phyloP scores from a whole-genome alignment of 2,888 invertebrate species.

The Cephonodes hylas region DNA sequence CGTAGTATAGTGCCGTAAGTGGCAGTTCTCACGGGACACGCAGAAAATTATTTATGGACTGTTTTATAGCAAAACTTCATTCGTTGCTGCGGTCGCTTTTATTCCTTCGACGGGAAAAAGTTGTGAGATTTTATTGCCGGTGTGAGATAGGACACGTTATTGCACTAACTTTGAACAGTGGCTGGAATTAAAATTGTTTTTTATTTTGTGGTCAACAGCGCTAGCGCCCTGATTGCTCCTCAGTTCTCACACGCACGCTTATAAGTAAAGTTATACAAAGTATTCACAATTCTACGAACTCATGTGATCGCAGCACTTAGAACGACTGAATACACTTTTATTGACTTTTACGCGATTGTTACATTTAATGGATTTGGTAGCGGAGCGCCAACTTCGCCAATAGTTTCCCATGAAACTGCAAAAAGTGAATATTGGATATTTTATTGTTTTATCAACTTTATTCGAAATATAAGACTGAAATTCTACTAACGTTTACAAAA shows the following conservation, averaged over 20 bases:
- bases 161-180: conserved; percentile 71
- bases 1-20: conserved; percentile 45
- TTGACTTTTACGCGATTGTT: conserved; percentile 20
- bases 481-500: not conserved
- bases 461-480: not conserved
- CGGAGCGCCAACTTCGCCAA: conserved; percentile 13
- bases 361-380: conserved; percentile 22
- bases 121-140: conserved; percentile 77
- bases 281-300: conserved; percentile 22
- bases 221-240: conserved; percentile 32
- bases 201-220: conserved; percentile 63
- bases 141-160: conserved; percentile 79
- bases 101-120: conserved; percentile 77
- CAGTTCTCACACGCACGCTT: not conserved
- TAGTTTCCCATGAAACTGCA: conserved; percentile 1
- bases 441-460: not conserved
- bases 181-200: conserved; percentile 66
- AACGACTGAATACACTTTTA: conserved; percentile 23
- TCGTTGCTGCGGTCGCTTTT: conserved; percentile 78
- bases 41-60: conserved; percentile 76
- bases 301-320: conserved; percentile 18
- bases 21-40: conserved; percentile 66
- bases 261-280: conserved; percentile 14
- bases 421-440: conserved; percentile 2
- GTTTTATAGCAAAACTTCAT: conserved; percentile 80